Evolutionary conservation across 92 coral and sea anemone species (phyloP).

Genomic region (Porites rus): DNA sequence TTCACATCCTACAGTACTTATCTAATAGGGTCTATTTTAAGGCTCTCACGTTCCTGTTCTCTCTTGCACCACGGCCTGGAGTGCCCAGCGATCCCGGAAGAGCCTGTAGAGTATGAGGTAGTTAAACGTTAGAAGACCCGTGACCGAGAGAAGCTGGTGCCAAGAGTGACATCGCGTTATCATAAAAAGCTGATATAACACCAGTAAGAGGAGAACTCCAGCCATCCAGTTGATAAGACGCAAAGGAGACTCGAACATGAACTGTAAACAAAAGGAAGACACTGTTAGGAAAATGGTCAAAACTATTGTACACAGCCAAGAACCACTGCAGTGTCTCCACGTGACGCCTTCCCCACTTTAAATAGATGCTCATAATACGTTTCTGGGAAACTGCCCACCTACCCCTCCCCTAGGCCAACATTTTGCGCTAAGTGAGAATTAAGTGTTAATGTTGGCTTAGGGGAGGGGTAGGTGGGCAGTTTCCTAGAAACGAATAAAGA

Average conservation of each 20-base stretch:
- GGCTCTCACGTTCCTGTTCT: conserved; percentile 52
- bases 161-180: conserved; percentile 84
- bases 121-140: conserved; percentile 89
- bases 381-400: too few species aligned
- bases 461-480: too few species aligned
- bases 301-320: too few species aligned
- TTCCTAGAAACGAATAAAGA: too few species aligned
- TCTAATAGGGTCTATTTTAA: neutral
- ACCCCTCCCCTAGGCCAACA: too few species aligned
- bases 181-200: conserved; percentile 91
- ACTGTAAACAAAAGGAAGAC: conserved; percentile 55
- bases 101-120: conserved; percentile 92
- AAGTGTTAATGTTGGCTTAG: too few species aligned
- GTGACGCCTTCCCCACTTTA: too few species aligned
- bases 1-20: neutral
- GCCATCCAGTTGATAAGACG: conserved; percentile 97
- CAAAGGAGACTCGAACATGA: conserved; percentile 95
- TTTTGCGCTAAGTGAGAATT: too few species aligned
- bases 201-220: conserved; percentile 74
- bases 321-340: too few species aligned
- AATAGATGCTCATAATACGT: too few species aligned
- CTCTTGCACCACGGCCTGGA: conserved; percentile 82
- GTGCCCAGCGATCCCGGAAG: conserved; percentile 97
- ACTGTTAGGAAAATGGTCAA: neutral
- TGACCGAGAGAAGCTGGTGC: conserved; percentile 93